Percentiles rank a stretch among this genome's conserved stretches.
phyloP scores from a whole-genome alignment of 1,140 invertebrate species.

The Drosophila neocordata region DNA sequence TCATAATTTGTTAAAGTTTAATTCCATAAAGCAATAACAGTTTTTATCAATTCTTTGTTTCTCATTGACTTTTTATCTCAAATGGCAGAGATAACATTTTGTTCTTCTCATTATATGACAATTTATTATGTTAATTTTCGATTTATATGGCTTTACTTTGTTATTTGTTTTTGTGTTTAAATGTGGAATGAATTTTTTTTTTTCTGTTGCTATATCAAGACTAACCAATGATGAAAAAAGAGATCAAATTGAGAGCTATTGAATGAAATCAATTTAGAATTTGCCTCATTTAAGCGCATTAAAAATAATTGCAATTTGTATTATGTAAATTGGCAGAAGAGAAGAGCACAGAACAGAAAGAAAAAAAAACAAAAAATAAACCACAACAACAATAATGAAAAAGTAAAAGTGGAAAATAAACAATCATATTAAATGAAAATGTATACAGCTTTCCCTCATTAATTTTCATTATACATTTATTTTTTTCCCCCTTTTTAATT shows the following conservation, averaged over 20 bases:
- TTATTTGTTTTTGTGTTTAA: too few species aligned
- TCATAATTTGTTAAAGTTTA: too few species aligned
- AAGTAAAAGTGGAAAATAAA: slow-evolving; percentile 16
- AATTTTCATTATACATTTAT: slow-evolving; percentile 50
- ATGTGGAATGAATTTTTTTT: background rate
- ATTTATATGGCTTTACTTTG: background rate
- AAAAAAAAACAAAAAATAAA: background rate
- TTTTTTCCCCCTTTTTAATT: background rate
- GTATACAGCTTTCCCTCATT: slow-evolving; percentile 21
- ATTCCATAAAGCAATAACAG: too few species aligned
- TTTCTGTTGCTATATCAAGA: background rate
- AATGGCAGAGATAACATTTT: background rate
- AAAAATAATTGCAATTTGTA: slow-evolving; percentile 59
- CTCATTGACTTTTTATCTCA: too few species aligned
- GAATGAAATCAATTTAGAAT: slow-evolving; percentile 37
- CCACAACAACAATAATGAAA: slow-evolving; percentile 2
- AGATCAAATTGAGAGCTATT: background rate
- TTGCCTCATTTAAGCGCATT: slow-evolving; percentile 46
- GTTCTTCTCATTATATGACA: background rate
- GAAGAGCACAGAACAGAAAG: slow-evolving; percentile 21
- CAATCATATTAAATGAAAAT: slow-evolving; percentile 30
- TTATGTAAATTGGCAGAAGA: slow-evolving; percentile 47
- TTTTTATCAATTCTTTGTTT: too few species aligned
- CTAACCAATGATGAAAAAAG: background rate
- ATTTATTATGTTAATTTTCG: background rate